Base-by-base conservation (phyloP, 1,140 invertebrate species). In the Brachionus rubens region DNA sequence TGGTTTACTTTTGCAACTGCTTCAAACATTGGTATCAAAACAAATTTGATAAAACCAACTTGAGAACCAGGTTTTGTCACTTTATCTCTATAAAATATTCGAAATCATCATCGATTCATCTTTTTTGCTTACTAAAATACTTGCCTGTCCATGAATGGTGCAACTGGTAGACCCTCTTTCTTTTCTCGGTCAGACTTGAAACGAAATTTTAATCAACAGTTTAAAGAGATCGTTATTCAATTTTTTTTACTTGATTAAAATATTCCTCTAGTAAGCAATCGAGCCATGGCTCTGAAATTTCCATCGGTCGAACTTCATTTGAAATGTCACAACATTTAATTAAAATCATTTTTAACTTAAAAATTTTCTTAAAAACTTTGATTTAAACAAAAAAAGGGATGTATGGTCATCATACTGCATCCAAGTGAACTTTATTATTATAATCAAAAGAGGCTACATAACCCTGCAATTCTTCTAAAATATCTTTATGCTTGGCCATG, bases 291-390 rank as follows among this genome's bases (percentile, higher is more conserved):
- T 85, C 84, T 1, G 83, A 85, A 0, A 85, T 83, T 52, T 84
- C 83, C 81, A 84, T 83, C 6, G 85, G 85, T 3, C 85, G 79
- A 6, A 85, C 84, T 77, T 86, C 85, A 70, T 86, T 86, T 9
- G 84, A 85, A 19, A 86, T 86, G 79, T 86, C 85, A 80, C 85
- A 85, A 56, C 83, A 84, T 77, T 86, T 86, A 48, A 86, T 85
- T 21, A 86, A 78, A 41, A 85, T 83, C 82, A 85, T 85, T 76
- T 85, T 85, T 21, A 85, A 68, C 82, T 84, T 14, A 46, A 43
- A 9, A 30, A 1, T 36, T 1, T 9, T 41, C 2, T 14, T 2
- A n/a, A 36, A 7, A 26, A 75, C 10, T n/a, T n/a, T n/a, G n/a
- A n/a, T n/a, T n/a, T n/a, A n/a, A n/a, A n/a, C n/a, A n/a, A n/a